Evolutionary conservation across 1,140 invertebrate genomes (phyloP).

Genomic region (honey bee (Apis mellifera)): Amel_HAv3.1 CM009931.2:7382501-7383000

Average conservation of each 20-base stretch:
- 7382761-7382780: slow-evolving; percentile 65
- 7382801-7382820: slow-evolving; percentile 42
- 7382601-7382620: slow-evolving; percentile 62
- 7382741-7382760: slow-evolving; percentile 61
- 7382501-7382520: too few species aligned
- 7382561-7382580: slow-evolving; percentile 53
- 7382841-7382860: neutral
- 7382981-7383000: too few species aligned
- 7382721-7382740: slow-evolving; percentile 68
- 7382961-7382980: too few species aligned
- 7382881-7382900: neutral
- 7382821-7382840: slow-evolving; percentile 14
- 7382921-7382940: too few species aligned
- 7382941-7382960: too few species aligned
- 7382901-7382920: too few species aligned
- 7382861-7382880: slow-evolving; percentile 37
- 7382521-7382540: neutral
- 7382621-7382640: slow-evolving; percentile 67
- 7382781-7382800: slow-evolving; percentile 63
- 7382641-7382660: slow-evolving; percentile 69
- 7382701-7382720: slow-evolving; percentile 76
- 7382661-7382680: slow-evolving; percentile 56
- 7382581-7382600: slow-evolving; percentile 67
- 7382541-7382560: neutral
- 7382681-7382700: slow-evolving; percentile 79